Evolutionary conservation across 2,113 vertebrate species (phyloP).

Genomic region (Pseudonaja textilis): DNA sequence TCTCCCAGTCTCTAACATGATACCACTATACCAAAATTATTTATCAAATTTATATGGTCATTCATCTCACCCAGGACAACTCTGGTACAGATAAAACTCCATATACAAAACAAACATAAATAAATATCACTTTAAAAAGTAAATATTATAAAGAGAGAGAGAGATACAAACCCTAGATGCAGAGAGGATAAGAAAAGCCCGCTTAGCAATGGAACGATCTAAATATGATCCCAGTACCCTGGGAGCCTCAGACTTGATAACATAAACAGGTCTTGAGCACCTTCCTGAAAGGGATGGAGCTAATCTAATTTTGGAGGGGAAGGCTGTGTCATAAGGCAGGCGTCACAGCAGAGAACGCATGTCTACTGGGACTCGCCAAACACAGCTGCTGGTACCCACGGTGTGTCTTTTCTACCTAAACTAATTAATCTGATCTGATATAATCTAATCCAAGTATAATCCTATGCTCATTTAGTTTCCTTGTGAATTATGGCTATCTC

Average conservation of each 20-base stretch:
- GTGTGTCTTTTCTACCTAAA: neutral
- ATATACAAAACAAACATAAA: too few species aligned
- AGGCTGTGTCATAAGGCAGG: neutral
- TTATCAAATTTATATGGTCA: too few species aligned
- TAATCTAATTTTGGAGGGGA: neutral
- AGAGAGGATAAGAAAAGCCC: too few species aligned
- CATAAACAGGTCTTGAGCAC: neutral
- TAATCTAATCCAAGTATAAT: neutral
- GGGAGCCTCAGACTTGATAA: too few species aligned
- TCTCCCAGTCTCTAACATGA: neutral
- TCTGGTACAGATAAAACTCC: too few species aligned
- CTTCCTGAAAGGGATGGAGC: neutral
- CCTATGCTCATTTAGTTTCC: neutral
- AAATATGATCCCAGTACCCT: too few species aligned
- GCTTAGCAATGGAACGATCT: too few species aligned
- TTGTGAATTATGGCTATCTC: neutral
- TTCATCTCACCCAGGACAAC: too few species aligned
- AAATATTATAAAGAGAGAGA: too few species aligned
- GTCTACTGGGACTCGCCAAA: neutral
- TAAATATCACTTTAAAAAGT: too few species aligned
- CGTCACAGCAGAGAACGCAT: neutral
- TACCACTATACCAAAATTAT: neutral
- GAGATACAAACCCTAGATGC: too few species aligned
- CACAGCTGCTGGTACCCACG: neutral
- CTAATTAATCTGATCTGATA: neutral